Conservation (phyloP, 2,797 vertebrate species). For the Heteromormyrus szaboi region DNA sequence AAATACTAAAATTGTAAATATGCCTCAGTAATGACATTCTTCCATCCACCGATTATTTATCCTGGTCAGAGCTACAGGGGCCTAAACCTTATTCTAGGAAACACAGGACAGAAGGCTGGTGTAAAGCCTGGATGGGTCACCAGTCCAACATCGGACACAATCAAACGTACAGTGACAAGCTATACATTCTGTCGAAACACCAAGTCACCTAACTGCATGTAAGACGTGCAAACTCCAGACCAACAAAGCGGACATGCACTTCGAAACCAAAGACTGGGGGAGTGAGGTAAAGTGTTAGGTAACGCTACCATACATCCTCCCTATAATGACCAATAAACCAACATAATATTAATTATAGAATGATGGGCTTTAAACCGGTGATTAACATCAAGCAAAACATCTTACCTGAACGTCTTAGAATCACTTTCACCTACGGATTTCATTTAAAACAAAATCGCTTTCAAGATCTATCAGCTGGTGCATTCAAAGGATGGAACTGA, state of each 20-base stretch:
- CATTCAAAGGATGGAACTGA: neutral
- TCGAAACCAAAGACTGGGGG: neutral
- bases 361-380: neutral
- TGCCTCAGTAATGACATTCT: neutral
- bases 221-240: neutral
- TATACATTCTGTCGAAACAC: neutral
- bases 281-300: neutral
- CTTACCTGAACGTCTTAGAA: neutral
- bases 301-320: neutral
- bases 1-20: neutral
- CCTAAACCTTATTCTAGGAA: neutral
- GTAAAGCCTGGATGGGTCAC: neutral
- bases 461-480: neutral
- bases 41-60: neutral
- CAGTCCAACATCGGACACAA: neutral
- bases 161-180: neutral
- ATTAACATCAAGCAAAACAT: neutral
- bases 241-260: neutral
- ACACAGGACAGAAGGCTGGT: neutral
- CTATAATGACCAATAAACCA: neutral
- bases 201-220: neutral
- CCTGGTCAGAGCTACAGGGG: neutral
- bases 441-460: neutral
- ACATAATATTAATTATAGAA: neutral
- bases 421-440: neutral